A percentile compares a stretch with the other conserved stretches of the same genome.
phyloP scores from a whole-genome alignment of 2,113 vertebrate species.

The Thunnus maccoyii region DNA sequence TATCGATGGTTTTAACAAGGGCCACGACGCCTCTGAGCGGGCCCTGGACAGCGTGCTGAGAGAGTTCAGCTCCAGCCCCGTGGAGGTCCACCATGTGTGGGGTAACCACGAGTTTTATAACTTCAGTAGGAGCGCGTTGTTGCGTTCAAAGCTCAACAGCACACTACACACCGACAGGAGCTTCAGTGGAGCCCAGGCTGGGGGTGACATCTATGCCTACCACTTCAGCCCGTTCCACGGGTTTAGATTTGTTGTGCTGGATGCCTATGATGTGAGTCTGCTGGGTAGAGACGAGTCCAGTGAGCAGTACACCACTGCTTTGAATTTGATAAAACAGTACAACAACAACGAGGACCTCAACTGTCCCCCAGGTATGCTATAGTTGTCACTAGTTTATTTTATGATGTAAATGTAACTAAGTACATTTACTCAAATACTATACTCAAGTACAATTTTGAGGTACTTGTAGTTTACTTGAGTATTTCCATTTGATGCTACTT shows the following conservation, averaged over 20 bases:
- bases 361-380: conserved; percentile 86
- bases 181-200: neutral
- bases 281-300: conserved; percentile 87
- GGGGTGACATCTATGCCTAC: conserved; percentile 86
- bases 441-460: no score
- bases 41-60: conserved; percentile 86
- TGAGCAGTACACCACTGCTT: conserved; percentile 80
- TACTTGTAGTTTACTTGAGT: no score
- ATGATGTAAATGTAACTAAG: no score
- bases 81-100: conserved; percentile 91
- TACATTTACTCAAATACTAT: no score
- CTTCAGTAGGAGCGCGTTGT: conserved; percentile 88
- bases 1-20: conserved; percentile 92
- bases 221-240: conserved; percentile 87
- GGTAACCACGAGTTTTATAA: conserved; percentile 98
- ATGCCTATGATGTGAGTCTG: conserved; percentile 91
- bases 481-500: no score
- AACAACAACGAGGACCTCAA: conserved; percentile 92
- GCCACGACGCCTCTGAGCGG: conserved; percentile 74
- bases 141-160: conserved; percentile 85
- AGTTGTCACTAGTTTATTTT: neutral
- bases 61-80: conserved; percentile 77
- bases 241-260: conserved; percentile 90
- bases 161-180: conserved; percentile 30
- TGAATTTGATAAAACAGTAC: conserved; percentile 85